Conservation (phyloP, 2,113 vertebrate genomes). For the Phoenicopterus ruber region DNA sequence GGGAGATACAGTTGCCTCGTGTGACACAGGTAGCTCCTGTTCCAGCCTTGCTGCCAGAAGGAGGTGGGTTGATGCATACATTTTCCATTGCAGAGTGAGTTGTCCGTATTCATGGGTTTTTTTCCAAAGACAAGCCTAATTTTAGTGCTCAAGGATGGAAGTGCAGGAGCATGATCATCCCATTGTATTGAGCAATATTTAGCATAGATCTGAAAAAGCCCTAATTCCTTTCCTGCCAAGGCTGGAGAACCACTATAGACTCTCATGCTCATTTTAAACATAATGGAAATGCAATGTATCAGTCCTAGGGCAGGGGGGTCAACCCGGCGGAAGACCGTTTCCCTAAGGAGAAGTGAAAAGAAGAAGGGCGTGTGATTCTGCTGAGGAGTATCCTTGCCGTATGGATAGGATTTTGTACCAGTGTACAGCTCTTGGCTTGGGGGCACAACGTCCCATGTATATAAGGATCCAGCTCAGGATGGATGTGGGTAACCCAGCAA, state of each 20-base stretch:
- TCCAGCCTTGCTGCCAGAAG: not conserved
- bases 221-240: not conserved
- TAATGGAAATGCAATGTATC: not conserved
- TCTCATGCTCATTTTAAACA: not conserved
- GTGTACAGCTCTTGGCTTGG: not conserved
- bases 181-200: not conserved
- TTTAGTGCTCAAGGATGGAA: not conserved
- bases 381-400: not conserved
- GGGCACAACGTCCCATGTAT: rapidly evolving
- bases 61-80: not conserved
- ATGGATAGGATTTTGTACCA: not conserved
- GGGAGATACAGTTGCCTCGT: not conserved
- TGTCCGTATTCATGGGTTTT: not conserved
- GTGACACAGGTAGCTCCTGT: not conserved
- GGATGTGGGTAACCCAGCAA: not conserved
- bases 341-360: not conserved
- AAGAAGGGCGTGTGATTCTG: not conserved
- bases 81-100: not conserved
- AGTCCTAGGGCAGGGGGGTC: not conserved
- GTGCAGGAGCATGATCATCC: not conserved
- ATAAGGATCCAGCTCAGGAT: not conserved
- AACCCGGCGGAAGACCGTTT: not conserved
- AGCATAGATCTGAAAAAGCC: not conserved
- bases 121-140: not conserved
- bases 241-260: not conserved